Evolutionary conservation across 2,113 vertebrate species (phyloP).

Genomic region (Lepisosteus osseus): DNA sequence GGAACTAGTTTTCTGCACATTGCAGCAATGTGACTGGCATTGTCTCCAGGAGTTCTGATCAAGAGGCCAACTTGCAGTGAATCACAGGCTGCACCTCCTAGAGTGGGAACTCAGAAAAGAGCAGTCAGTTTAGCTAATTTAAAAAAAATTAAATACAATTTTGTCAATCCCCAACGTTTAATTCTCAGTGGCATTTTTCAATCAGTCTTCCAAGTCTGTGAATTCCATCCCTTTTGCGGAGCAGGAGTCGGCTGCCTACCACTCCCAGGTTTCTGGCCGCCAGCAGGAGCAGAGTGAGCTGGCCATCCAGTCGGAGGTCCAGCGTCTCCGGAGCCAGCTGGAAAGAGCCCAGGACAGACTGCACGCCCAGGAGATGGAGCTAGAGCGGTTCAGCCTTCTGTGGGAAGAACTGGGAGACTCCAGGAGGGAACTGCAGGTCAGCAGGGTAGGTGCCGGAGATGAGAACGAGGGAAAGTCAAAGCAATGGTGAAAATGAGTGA

Average conservation of each 20-base stretch:
- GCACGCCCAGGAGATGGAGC: constrained; percentile 74
- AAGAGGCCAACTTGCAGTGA: too few relatives aligned
- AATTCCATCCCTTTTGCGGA: not conserved
- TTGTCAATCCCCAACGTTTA: too few relatives aligned
- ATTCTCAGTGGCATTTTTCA: too few relatives aligned
- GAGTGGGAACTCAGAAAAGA: too few relatives aligned
- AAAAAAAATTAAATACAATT: too few relatives aligned
- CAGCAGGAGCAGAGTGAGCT: constrained; percentile 71
- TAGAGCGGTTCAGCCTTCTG: constrained; percentile 72
- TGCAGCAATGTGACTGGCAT: too few relatives aligned
- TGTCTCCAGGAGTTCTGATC: too few relatives aligned
- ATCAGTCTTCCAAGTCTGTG: too few relatives aligned
- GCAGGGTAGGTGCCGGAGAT: constrained; percentile 25
- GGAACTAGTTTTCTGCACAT: too few relatives aligned
- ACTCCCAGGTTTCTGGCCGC: constrained; percentile 61
- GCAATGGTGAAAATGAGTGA: too few relatives aligned
- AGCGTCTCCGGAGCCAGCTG: constrained; percentile 69
- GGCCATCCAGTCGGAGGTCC: constrained; percentile 69
- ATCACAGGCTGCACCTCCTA: too few relatives aligned
- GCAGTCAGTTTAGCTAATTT: too few relatives aligned
- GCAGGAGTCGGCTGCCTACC: constrained; percentile 52
- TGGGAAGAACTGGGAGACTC: constrained; percentile 68
- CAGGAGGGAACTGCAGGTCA: constrained; percentile 68
- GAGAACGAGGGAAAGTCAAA: not conserved
- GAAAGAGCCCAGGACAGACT: constrained; percentile 72